Evolutionary conservation across 2,888 invertebrate genomes (phyloP).

Genomic region (Macrophya annulata): DNA sequence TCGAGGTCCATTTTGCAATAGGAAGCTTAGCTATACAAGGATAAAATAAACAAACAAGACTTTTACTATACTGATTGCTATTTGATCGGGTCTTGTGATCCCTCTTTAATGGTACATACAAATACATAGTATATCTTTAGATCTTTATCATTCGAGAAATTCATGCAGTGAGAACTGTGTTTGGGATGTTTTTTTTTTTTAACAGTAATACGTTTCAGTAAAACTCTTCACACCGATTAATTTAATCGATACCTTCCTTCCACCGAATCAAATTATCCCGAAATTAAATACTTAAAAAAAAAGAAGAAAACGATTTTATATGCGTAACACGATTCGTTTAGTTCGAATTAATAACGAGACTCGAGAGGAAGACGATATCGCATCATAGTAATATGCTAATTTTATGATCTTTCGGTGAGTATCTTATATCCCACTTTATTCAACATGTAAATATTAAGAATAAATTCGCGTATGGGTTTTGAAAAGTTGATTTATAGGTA

Average conservation of each 20-base stretch:
- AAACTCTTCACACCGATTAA: not conserved
- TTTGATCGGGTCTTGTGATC: not conserved
- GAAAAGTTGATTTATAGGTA: not conserved
- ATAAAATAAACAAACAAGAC: slow-evolving; percentile 19
- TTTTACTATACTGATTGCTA: not conserved
- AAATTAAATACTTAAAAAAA: not conserved
- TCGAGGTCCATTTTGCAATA: slow-evolving; percentile 54
- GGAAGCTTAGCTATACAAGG: slow-evolving; percentile 39
- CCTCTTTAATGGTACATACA: not conserved
- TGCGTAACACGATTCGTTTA: slow-evolving; percentile 1
- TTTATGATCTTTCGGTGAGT: slow-evolving; percentile 27
- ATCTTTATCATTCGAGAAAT: not conserved
- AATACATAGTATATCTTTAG: not conserved
- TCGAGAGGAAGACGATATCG: not conserved
- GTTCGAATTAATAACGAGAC: not conserved
- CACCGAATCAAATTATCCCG: not conserved
- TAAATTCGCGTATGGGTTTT: not conserved
- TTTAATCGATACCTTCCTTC: not conserved
- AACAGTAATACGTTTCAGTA: not conserved
- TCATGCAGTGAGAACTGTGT: not conserved
- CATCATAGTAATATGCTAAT: not conserved
- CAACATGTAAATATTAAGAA: not conserved
- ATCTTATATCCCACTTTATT: not conserved
- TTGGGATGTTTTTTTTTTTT: not conserved
- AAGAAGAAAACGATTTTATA: not conserved